These are phyloP conservation scores for Smutsia gigantea DNA, from an alignment of 2,797 vertebrate genomes.

Conservation along the genomic window DNA sequence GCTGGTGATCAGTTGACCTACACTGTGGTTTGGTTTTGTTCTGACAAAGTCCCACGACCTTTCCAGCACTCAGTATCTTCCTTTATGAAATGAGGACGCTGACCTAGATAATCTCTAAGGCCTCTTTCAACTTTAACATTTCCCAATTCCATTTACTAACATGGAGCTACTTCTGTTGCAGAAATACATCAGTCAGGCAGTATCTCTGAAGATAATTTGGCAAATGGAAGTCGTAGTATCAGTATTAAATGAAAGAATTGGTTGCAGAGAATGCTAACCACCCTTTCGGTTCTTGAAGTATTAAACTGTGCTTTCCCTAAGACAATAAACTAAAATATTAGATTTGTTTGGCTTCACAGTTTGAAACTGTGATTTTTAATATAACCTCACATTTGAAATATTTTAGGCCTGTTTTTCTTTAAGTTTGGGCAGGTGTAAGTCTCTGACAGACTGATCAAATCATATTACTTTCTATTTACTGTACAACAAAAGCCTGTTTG, in stretches of 20 bases:
- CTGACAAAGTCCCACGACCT: conserved; percentile 1
- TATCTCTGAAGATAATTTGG: conserved; percentile 41
- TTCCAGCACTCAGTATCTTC: background rate
- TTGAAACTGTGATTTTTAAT: conserved; percentile 64
- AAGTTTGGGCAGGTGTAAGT: background rate
- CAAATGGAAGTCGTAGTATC: background rate
- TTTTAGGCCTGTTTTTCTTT: conserved; percentile 63
- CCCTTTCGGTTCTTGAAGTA: conserved; percentile 25
- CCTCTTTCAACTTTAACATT: background rate
- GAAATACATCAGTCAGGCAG: background rate
- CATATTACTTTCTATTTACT: conserved; percentile 58
- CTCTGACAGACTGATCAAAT: conserved; percentile 51
- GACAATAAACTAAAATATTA: conserved; percentile 30
- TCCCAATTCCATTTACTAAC: background rate
- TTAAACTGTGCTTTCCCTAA: background rate
- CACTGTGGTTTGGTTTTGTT: background rate
- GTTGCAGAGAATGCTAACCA: background rate
- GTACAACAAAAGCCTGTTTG: conserved; percentile 37
- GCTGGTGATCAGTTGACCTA: background rate
- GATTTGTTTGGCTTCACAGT: conserved; percentile 60
- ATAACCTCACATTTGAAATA: conserved; percentile 65
- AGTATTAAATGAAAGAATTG: background rate
- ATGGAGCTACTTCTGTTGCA: background rate
- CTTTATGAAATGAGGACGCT: background rate
- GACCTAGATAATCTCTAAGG: background rate